A percentile compares a stretch with the other conserved stretches of the same genome.
Conservation (phyloP, 1,140 invertebrate species). For the Tetranychus cinnabarinus region DNA sequence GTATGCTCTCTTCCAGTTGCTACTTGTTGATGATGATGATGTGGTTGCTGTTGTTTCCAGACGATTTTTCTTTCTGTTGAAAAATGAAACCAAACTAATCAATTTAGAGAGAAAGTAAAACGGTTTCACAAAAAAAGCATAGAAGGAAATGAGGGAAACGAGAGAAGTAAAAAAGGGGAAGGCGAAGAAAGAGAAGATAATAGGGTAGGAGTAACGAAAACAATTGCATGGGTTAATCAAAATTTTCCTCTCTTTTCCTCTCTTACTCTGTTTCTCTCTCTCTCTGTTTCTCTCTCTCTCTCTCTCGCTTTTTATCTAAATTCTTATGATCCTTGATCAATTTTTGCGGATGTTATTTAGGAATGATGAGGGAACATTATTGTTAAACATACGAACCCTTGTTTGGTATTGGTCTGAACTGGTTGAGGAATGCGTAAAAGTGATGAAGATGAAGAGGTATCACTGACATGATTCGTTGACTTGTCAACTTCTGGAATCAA, state of each 20-base stretch:
- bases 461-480: conserved; percentile 8
- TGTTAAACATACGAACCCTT: conserved; percentile 14
- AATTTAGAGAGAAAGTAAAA: conserved; percentile 9
- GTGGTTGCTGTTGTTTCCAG: neutral
- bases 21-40: neutral
- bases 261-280: neutral
- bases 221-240: neutral
- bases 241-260: too few relatives aligned
- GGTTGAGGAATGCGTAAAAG: conserved; percentile 22
- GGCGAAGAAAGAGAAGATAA: too few relatives aligned
- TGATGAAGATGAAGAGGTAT: conserved; percentile 11
- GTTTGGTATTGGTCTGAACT: conserved; percentile 11
- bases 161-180: neutral
- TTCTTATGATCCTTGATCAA: neutral
- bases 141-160: neutral
- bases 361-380: neutral
- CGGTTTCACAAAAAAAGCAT: conserved; percentile 12
- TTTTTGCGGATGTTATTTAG: neutral
- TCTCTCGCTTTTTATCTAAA: neutral
- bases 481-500: conserved; percentile 1
- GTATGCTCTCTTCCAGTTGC: conserved; percentile 29
- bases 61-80: neutral
- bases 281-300: neutral
- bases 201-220: neutral
- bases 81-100: neutral